Evolutionary conservation across 2,888 invertebrate species (phyloP), one percentile per base, ranked within the genome.

Genomic region (Bellardia bayeri): DNA sequence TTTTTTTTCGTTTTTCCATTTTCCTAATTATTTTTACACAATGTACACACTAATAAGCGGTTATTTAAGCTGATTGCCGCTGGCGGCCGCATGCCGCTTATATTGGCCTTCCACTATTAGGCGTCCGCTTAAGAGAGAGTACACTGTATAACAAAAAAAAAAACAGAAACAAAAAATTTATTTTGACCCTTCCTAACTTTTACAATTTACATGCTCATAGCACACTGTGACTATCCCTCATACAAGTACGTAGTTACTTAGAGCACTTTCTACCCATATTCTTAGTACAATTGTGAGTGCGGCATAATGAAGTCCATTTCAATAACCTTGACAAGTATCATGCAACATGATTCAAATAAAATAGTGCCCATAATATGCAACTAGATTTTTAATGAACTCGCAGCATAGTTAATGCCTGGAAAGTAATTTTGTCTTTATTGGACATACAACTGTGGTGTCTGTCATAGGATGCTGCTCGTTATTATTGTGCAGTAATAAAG

Each of bases 351-450:
- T 63, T 51, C 63, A 71, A 78, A 86, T 82, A 75, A 74, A 71
- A 72, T 82, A 42, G 33, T 78, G 78, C 40, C 68, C 68, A 82
- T 85, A 74, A 85, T 82, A 69, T 84, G 66, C 76, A 87, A 79
- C 76, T 75, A 71, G 79, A 82, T 82, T 85, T 84, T 82, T 87
- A 87, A 87, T 87, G 87, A 87, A 82, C 56, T 78, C 79, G 68
- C 58, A 69, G 49, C 45, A 85, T 76, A n/a, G n/a, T n/a, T n/a
- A 72, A 85, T 75, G 75, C 13, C 80, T 37, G 37, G 75, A 81
- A 81, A 85, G 54, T 69, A 61, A 69, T 69, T 85, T 75, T 49
- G n/a, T 63, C 33, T 56, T 37, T 68, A 63, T 81, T 81, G 80
- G 75, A 75, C 85, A 85, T 13, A 75, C 58, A 75, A 61, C 14